Evolutionary conservation across 2,797 vertebrate genomes (phyloP).

Genomic region (Gadopsis marmoratus): DNA sequence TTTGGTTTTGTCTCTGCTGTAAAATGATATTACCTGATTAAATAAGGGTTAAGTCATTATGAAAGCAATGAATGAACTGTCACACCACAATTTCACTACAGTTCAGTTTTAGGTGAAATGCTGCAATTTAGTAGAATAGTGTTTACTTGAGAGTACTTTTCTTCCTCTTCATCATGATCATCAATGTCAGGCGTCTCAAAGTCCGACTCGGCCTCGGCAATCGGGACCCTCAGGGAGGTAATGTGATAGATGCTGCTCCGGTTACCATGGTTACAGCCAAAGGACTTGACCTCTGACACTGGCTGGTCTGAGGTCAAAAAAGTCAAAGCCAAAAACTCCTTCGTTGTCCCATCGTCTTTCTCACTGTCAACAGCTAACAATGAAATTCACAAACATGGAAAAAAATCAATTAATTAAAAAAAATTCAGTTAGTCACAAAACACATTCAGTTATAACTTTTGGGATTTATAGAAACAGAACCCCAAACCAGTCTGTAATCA

Average conservation of each 20-base stretch:
- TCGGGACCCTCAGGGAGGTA: slow-evolving; percentile 65
- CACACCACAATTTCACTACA: background rate
- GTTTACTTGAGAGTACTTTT: slow-evolving; percentile 40
- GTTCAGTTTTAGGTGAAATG: background rate
- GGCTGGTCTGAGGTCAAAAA: slow-evolving; percentile 37
- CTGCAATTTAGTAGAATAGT: background rate
- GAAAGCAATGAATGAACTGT: background rate
- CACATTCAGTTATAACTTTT: background rate
- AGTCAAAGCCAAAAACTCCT: slow-evolving; percentile 62
- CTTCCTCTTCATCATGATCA: slow-evolving; percentile 18
- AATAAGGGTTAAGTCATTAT: background rate
- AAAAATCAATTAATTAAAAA: background rate
- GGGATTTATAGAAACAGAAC: background rate
- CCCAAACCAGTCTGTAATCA: background rate
- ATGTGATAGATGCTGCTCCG: slow-evolving; percentile 59
- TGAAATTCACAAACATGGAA: background rate
- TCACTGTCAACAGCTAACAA: slow-evolving; percentile 2
- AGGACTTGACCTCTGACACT: background rate
- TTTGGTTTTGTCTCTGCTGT: background rate
- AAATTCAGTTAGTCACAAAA: no score
- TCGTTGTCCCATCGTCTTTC: slow-evolving; percentile 7
- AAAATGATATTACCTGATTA: background rate
- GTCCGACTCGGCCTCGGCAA: slow-evolving; percentile 65
- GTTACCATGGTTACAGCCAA: slow-evolving; percentile 12
- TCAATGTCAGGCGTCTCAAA: slow-evolving; percentile 47